A percentile compares a stretch with the other conserved stretches of the same genome.
These are phyloP conservation scores for Alviniconcha strummeri DNA, from an alignment of 2,888 invertebrate species.

Conservation along the genomic window DNA sequence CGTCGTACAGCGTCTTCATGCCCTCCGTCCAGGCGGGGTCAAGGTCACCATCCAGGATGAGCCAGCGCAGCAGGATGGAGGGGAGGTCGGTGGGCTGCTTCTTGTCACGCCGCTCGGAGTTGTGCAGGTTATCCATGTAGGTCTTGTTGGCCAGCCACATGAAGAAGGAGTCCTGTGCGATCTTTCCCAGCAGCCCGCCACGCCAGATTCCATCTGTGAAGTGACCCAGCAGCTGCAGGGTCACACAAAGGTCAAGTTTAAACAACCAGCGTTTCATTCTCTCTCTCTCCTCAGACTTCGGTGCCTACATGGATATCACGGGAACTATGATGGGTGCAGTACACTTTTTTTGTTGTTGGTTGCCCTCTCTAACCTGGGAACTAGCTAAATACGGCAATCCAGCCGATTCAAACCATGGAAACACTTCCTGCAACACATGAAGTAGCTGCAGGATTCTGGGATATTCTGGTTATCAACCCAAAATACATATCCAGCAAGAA, in stretches of 20 bases:
- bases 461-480: too few relatives aligned
- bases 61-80: slow-evolving; percentile 63
- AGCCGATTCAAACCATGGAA: too few relatives aligned
- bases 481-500: too few relatives aligned
- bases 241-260: not conserved
- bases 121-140: slow-evolving; percentile 48
- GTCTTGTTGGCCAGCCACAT: slow-evolving; percentile 61
- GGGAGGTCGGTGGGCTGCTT: slow-evolving; percentile 56
- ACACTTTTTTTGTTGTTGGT: too few relatives aligned
- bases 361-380: too few relatives aligned
- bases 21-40: slow-evolving; percentile 68
- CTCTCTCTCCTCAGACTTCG: too few relatives aligned
- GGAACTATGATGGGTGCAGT: too few relatives aligned
- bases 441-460: too few relatives aligned
- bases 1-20: slow-evolving; percentile 65
- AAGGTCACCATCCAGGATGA: slow-evolving; percentile 69
- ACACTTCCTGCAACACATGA: too few relatives aligned
- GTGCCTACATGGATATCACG: too few relatives aligned
- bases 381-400: too few relatives aligned
- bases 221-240: slow-evolving; percentile 63
- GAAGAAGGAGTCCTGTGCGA: slow-evolving; percentile 60
- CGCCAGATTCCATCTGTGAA: slow-evolving; percentile 64
- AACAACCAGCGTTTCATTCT: too few relatives aligned
- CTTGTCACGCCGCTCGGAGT: slow-evolving; percentile 55
- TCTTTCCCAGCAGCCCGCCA: slow-evolving; percentile 63